Evolutionary conservation across 2,888 invertebrate species (phyloP).

Genomic region (Philaethria dido): DNA sequence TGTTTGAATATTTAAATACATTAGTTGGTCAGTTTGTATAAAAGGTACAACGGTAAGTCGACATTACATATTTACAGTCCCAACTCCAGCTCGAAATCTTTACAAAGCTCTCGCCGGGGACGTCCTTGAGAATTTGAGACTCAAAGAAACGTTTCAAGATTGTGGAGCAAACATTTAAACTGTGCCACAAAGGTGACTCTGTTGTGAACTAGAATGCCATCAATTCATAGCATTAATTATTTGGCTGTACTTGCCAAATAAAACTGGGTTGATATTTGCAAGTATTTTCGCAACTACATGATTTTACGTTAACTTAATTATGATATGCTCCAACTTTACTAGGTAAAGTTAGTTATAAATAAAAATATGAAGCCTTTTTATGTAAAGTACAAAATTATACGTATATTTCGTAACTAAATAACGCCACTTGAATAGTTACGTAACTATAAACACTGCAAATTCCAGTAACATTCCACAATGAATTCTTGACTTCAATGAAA

Average conservation of each 20-base stretch:
- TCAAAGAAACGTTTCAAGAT: slow-evolving; percentile 35
- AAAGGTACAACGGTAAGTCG: slow-evolving; percentile 27
- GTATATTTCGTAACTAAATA: slow-evolving; percentile 7
- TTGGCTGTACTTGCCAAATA: slow-evolving; percentile 21
- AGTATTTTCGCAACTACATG: neutral
- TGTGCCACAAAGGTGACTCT: slow-evolving; percentile 27
- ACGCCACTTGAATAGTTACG: slow-evolving; percentile 13
- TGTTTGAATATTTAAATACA: slow-evolving; percentile 23
- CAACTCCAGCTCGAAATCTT: slow-evolving; percentile 42
- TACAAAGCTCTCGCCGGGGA: slow-evolving; percentile 31
- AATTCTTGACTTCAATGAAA: slow-evolving; percentile 8
- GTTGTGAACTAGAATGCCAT: slow-evolving; percentile 22
- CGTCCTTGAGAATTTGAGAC: slow-evolving; percentile 35
- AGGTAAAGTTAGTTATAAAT: neutral
- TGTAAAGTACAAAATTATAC: neutral
- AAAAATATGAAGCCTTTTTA: slow-evolving; percentile 9
- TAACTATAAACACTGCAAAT: slow-evolving; percentile 12
- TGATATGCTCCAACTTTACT: neutral
- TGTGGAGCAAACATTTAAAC: slow-evolving; percentile 28
- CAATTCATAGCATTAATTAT: slow-evolving; percentile 20
- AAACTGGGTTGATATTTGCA: slow-evolving; percentile 19
- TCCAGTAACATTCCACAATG: slow-evolving; percentile 13
- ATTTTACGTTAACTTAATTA: neutral
- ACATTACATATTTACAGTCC: slow-evolving; percentile 33
- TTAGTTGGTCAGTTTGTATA: slow-evolving; percentile 24